Evolutionary conservation across 2,797 vertebrate species (phyloP), one percentile per base, ranked within the genome.

Genomic region (Ibycter americanus): DNA sequence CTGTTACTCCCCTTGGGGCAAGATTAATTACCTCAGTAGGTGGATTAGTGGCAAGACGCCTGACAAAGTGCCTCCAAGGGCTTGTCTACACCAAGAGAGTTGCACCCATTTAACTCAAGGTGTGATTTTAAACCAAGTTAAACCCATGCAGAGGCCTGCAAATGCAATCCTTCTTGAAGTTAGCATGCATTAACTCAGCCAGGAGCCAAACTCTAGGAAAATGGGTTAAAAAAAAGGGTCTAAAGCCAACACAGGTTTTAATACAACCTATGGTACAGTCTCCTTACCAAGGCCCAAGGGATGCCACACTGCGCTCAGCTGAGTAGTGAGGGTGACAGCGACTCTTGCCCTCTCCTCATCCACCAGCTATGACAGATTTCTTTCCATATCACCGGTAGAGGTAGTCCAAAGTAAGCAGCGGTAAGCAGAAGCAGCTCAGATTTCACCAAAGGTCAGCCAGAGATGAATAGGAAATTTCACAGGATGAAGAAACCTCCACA

Each of bases 1-100:
- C 63, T 94, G 65, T 73, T 95, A 55, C 44, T 93, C 52, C 91
- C 86, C 67, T 85, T 0, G 7, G 66, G 72, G 51, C 46, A 36
- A 92, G 72, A 91, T 74, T 71, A 71, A 68, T 94, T 78, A 89
- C 94, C 70, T 92, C 3, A 1, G 68, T 59, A 83, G 66, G 76
- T 77, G 90, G 66, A 71, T 93, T 79, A 67, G 85, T 85, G 93
- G 92, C 92, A 96, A 89, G 32, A 70, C 87, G 90, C 84, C 94
- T 95, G 84, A 92, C 56, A 58, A 59, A 83, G 62, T 95, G 58
- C 73, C 90, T 91, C 95, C 85, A 34, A 87, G 83, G 89, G 22
- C 55, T 42, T 83, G 34, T 42, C 73, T 77, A 42, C 49, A 77
- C 81, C 15, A 71, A 81, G 61, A 23, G 67, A 63, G 49, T 59